Conservation (phyloP, 2,888 invertebrate genomes). For the Aphodius sticticus region DNA sequence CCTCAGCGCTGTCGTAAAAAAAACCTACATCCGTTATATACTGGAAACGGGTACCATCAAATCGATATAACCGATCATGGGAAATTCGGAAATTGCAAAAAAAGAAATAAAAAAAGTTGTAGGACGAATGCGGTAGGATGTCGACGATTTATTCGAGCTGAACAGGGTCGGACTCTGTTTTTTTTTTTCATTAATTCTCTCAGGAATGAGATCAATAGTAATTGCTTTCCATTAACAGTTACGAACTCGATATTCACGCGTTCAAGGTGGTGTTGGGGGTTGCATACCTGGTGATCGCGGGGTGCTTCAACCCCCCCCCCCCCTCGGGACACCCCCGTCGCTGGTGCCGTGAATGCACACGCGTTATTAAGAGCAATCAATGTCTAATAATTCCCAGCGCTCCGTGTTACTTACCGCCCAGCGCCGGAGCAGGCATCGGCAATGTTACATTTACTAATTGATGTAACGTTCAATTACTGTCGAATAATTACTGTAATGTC, state of each 20-base stretch:
- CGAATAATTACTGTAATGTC: slow-evolving; percentile 36
- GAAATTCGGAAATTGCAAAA: no score
- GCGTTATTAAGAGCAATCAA: slow-evolving; percentile 31
- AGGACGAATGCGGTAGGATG: no score
- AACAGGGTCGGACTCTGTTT: no score
- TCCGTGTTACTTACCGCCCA: slow-evolving; percentile 17
- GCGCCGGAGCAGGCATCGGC: slow-evolving; percentile 8
- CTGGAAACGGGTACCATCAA: not conserved
- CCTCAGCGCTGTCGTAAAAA: not conserved
- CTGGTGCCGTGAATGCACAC: not conserved
- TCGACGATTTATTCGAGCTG: no score
- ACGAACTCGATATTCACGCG: not conserved
- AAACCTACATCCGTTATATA: not conserved
- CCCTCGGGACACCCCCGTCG: not conserved
- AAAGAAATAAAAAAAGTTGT: no score
- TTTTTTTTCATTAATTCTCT: no score
- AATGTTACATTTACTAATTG: slow-evolving; percentile 36
- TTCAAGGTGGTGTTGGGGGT: not conserved
- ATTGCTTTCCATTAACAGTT: no score
- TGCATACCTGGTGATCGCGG: not conserved
- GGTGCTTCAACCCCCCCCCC: not conserved
- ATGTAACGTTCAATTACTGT: slow-evolving; percentile 37
- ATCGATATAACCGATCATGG: no score
- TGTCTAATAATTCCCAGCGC: slow-evolving; percentile 31
- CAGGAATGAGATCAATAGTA: no score